Conservation (phyloP, 2,797 vertebrate genomes). For the Sitta carolinensis region DNA sequence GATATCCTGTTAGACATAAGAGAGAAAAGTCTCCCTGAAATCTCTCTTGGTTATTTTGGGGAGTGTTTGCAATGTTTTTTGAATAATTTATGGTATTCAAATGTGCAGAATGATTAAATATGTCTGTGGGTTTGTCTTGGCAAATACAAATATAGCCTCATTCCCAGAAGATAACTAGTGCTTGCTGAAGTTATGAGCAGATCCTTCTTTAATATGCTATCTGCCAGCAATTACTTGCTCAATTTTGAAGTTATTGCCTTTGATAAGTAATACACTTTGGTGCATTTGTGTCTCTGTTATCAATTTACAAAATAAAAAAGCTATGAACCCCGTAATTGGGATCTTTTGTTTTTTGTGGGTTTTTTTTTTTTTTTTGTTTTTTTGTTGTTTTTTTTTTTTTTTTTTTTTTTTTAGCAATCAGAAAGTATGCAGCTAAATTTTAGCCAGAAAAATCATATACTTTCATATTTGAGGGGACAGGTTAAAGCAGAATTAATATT, state of each 20-base stretch:
- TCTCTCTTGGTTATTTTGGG: background rate
- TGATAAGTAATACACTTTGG: background rate
- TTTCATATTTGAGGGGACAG: background rate
- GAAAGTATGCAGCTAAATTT: background rate
- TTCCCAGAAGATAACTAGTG: background rate
- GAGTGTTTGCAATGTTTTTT: background rate
- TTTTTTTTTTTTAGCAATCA: background rate
- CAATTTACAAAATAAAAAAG: background rate
- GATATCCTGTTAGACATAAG: background rate
- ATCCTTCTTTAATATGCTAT: background rate
- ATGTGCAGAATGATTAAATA: background rate
- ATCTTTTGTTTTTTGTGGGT: background rate
- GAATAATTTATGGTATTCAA: background rate
- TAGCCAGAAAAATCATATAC: background rate
- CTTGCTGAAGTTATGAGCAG: background rate
- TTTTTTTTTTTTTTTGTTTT: background rate
- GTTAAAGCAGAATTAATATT: background rate
- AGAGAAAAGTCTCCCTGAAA: background rate
- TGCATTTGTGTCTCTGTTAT: background rate
- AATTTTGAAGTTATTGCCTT: background rate
- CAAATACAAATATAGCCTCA: background rate
- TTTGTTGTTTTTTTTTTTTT: too few relatives aligned
- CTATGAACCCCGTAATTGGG: background rate
- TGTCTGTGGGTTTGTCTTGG: background rate
- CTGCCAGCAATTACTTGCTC: background rate